Base-by-base conservation (phyloP, 2,113 vertebrate species). In the Micronycteris hirsuta region DNA sequence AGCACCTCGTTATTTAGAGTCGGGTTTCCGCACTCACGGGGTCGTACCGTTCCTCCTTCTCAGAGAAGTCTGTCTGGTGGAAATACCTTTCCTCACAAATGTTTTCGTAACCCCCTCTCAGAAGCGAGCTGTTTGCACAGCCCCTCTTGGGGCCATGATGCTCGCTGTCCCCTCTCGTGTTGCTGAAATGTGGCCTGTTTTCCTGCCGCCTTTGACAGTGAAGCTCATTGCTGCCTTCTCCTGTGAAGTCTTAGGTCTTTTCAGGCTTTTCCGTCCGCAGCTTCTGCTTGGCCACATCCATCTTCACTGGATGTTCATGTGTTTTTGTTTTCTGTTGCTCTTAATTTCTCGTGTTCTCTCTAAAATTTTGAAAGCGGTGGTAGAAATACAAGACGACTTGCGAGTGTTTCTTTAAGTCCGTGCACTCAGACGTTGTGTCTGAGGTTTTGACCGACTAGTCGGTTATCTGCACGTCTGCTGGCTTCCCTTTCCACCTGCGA, bases 11-110 rank as follows among this genome's bases (percentile, higher is more conserved):
- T 38, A n/a, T 47, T 63, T 12, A 11, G 33, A 36, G 31, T 45
- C 4, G 1, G 20, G 24, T 9, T 24, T 68, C 16, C 11, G 1
- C 6, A 2, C 31, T 45, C 7, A 3, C 1, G 0, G 54, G 28
- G 13, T 63, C 43, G 0, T n/a, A 17, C 7, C 4, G 0, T 47
- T 58, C 45, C 49, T 56, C 31, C 58, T 22, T 33, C 31, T 43
- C 12, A 63, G 58, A n/a, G 45, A 77, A 82, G 38, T n/a, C 81
- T 36, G 6, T 93, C 67, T 28, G 38, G 68, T 47, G 6, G 63
- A 56, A 78, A 54, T 28, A 10, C 7, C n/a, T 88, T 36, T 83
- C 47, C 63, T 76, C n/a, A 5, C 38, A 19, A 43, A 15, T 82
- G 71, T 45, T 71, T 78, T 26, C 19, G 15, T 65, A 3, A 26